These are phyloP conservation scores for Typhlomys cinereus DNA, from an alignment of 2,113 vertebrate genomes.

Conservation along the genomic window DNA sequence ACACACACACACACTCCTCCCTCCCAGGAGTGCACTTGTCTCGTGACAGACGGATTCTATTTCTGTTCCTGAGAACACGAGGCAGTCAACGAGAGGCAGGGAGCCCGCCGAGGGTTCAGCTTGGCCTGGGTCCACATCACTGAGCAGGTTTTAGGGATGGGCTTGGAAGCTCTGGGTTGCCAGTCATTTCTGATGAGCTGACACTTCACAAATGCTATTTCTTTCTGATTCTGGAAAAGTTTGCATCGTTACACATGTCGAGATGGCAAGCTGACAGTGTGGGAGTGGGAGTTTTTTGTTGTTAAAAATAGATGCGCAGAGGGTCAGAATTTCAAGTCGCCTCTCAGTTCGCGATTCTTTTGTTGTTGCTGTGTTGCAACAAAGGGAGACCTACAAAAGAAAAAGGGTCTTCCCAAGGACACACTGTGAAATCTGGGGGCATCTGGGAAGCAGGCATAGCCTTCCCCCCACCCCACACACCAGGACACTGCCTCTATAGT, in stretches of 20 bases:
- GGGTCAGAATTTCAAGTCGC: not conserved
- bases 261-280: constrained; percentile 40
- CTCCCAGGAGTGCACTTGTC: constrained; percentile 48
- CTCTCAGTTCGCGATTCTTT: not conserved
- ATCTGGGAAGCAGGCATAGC: too few species aligned
- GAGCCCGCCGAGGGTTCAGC: not conserved
- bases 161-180: constrained; percentile 47
- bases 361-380: too few species aligned
- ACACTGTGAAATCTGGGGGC: not conserved
- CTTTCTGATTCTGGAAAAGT: constrained; percentile 50
- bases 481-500: not conserved
- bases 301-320: constrained; percentile 60
- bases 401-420: not conserved
- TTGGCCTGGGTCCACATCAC: not conserved
- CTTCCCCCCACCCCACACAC: not conserved
- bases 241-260: constrained; percentile 55
- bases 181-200: constrained; percentile 74
- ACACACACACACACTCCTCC: not conserved
- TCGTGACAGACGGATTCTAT: constrained; percentile 69
- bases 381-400: not conserved
- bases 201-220: constrained; percentile 67
- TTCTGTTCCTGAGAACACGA: constrained; percentile 53
- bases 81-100: constrained; percentile 40
- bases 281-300: constrained; percentile 14
- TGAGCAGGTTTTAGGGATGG: constrained; percentile 57